Conservation (phyloP, 2,113 vertebrate genomes). For the Cervus canadensis region DNA sequence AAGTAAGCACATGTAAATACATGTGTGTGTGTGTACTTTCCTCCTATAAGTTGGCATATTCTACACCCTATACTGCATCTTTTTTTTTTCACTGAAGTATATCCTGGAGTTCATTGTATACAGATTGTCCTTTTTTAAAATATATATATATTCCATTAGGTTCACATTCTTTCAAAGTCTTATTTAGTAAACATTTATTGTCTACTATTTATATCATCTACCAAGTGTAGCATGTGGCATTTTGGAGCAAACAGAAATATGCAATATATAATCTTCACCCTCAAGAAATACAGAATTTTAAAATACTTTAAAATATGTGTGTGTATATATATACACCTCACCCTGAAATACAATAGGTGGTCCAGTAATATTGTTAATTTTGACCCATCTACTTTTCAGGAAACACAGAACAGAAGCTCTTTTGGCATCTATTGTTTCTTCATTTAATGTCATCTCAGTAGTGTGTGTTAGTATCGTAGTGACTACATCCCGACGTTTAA, state of each 20-base stretch:
- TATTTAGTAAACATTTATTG: neutral
- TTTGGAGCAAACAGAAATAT: neutral
- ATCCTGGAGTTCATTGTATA: neutral
- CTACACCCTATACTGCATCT: neutral
- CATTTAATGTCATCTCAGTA: neutral
- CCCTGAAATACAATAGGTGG: neutral
- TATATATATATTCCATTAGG: neutral
- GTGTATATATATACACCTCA: neutral
- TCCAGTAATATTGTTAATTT: neutral
- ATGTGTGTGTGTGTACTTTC: neutral
- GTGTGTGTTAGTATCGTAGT: neutral
- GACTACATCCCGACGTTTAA: neutral
- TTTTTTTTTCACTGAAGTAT: neutral
- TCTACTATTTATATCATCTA: neutral
- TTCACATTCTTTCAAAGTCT: slow-evolving; percentile 20
- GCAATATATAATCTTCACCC: neutral
- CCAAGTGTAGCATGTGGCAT: neutral
- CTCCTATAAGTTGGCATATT: neutral
- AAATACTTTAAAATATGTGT: neutral
- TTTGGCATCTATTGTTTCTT: neutral
- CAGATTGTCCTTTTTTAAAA: neutral
- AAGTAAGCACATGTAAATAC: neutral
- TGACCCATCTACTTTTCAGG: slow-evolving; percentile 6
- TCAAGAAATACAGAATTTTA: neutral
- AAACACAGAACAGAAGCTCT: neutral